phyloP scores from a whole-genome alignment of 2,888 invertebrate species.

The Bembecia ichneumoniformis region DNA sequence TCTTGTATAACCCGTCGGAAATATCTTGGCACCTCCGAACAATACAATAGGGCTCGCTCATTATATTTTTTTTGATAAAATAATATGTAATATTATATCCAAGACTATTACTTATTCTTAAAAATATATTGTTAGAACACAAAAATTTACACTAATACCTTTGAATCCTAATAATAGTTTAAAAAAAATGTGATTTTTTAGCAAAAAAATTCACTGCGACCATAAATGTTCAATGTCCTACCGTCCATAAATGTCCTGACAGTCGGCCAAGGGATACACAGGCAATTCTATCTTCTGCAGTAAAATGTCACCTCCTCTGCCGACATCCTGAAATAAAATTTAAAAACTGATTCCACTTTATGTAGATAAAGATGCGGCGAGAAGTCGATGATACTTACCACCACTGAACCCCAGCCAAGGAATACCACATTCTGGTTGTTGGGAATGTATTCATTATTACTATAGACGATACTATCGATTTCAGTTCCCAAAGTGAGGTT shows the following conservation, averaged over 20 bases:
- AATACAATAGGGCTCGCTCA: too few species aligned
- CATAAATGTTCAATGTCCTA: slow-evolving; percentile 9
- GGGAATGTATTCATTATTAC: slow-evolving; percentile 29
- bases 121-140: slow-evolving; percentile 2
- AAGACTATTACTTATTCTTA: too few species aligned
- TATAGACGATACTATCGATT: slow-evolving; percentile 25
- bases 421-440: slow-evolving; percentile 41
- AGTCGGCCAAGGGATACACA: slow-evolving; percentile 49
- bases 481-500: slow-evolving; percentile 33
- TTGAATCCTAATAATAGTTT: too few species aligned
- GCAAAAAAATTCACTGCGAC: too few species aligned
- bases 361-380: too few species aligned
- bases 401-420: slow-evolving; percentile 58
- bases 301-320: slow-evolving; percentile 40
- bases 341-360: too few species aligned
- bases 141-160: too few species aligned
- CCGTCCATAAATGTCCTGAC: slow-evolving; percentile 54
- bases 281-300: slow-evolving; percentile 50
- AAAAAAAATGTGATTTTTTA: too few species aligned
- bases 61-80: too few species aligned
- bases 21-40: too few species aligned
- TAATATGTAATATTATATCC: too few species aligned
- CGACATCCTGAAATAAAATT: slow-evolving; percentile 30
- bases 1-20: too few species aligned
- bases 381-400: slow-evolving; percentile 29